These are phyloP conservation scores for Drosophila lacteicornis DNA, from an alignment of 1,140 invertebrate species.

Conservation along the genomic window DNA sequence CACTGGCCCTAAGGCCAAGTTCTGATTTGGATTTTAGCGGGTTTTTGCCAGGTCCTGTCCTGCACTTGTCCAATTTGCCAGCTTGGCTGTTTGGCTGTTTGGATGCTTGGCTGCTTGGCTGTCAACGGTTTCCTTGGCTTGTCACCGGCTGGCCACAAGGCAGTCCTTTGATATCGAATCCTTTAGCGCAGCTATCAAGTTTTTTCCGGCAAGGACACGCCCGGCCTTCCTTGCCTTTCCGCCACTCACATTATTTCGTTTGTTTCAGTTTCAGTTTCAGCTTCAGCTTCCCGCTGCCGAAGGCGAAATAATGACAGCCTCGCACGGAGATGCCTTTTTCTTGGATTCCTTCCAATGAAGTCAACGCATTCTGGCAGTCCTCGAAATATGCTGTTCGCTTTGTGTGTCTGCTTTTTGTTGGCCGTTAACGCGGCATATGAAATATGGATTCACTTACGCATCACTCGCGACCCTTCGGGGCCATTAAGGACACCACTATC, in stretches of 20 bases:
- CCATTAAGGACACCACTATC: constrained; percentile 68
- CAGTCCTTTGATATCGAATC: constrained; percentile 78
- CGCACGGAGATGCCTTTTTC: constrained; percentile 58
- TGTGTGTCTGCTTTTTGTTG: constrained; percentile 62
- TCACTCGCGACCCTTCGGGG: constrained; percentile 63
- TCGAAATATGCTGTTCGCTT: constrained; percentile 48
- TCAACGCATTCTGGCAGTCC: constrained; percentile 34
- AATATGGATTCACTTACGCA: constrained; percentile 84
- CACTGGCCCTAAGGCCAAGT: constrained; percentile 36
- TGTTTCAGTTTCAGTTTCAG: constrained; percentile 37
- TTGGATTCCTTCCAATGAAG: constrained; percentile 44
- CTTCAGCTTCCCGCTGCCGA: constrained; percentile 36
- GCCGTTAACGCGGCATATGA: constrained; percentile 70
- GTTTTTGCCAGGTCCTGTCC: constrained; percentile 11
- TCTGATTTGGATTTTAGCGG: constrained; percentile 56
- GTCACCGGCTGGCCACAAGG: constrained; percentile 68
- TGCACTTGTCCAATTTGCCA: constrained; percentile 71
- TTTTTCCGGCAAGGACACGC: constrained; percentile 59
- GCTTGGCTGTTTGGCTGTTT: constrained; percentile 55
- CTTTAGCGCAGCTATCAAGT: constrained; percentile 78
- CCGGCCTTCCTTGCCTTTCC: constrained; percentile 39
- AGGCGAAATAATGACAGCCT: constrained; percentile 67
- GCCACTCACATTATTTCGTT: constrained; percentile 33
- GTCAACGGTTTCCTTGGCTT: constrained; percentile 64
- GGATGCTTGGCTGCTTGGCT: constrained; percentile 67